phyloP scores from a whole-genome alignment of 2,888 invertebrate genomes.

The Volucella inanis region DNA sequence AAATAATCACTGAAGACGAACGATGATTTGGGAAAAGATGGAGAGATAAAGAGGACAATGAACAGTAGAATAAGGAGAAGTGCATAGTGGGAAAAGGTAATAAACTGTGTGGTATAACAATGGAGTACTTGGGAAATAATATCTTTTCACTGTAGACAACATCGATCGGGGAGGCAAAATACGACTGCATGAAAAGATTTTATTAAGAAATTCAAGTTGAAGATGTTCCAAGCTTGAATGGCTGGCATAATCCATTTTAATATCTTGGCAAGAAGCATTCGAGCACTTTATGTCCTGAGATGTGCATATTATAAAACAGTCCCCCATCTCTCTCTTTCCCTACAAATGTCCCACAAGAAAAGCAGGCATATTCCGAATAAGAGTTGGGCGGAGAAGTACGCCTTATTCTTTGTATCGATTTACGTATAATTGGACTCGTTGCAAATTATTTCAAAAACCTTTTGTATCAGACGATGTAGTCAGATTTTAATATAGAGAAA shows the following conservation, averaged over 20 bases:
- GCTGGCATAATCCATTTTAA: not conserved
- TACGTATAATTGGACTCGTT: no score
- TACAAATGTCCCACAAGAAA: no score
- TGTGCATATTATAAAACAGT: no score
- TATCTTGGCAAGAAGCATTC: not conserved
- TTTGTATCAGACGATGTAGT: no score
- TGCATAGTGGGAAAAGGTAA: slow-evolving; percentile 32
- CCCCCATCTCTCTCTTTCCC: no score
- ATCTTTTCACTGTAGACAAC: slow-evolving; percentile 15
- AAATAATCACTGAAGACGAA: not conserved
- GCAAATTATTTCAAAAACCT: no score
- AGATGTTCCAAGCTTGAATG: slow-evolving; percentile 13
- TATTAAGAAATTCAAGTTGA: slow-evolving; percentile 46
- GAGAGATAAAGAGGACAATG: not conserved
- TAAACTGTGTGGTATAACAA: slow-evolving; percentile 59
- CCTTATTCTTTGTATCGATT: no score
- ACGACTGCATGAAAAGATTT: slow-evolving; percentile 16
- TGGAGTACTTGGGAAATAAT: slow-evolving; percentile 36
- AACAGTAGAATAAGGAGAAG: not conserved
- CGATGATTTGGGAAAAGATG: slow-evolving; percentile 12
- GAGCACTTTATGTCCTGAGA: no score
- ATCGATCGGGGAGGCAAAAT: not conserved
- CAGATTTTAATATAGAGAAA: no score
- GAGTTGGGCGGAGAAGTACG: no score
- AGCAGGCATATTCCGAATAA: no score